Evolutionary conservation across 2,113 vertebrate species (phyloP).

Genomic region (Tor tambroides): DNA sequence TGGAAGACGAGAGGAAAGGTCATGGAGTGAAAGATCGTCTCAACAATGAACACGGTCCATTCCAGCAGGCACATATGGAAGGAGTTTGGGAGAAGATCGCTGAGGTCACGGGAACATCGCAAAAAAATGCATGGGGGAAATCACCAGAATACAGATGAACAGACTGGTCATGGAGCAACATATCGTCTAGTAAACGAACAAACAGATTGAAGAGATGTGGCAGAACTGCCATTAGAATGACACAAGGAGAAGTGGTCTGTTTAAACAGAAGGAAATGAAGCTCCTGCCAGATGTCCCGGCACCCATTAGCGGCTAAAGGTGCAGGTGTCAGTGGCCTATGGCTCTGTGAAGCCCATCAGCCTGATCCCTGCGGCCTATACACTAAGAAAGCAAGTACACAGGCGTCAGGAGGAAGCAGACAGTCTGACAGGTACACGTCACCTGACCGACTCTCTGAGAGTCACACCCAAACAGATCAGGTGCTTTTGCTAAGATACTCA

Average conservation of each 20-base stretch:
- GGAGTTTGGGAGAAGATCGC: constrained; percentile 18
- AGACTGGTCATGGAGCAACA: neutral
- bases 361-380: constrained; percentile 9
- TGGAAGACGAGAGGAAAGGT: neutral
- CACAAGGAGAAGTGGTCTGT: neutral
- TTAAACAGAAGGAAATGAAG: constrained; percentile 29
- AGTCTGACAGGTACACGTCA: constrained; percentile 31
- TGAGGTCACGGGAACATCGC: constrained; percentile 8
- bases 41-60: neutral
- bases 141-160: constrained; percentile 24
- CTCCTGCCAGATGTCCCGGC: constrained; percentile 29
- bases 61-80: neutral
- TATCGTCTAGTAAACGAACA: neutral
- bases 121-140: neutral
- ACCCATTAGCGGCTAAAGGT: constrained; percentile 34
- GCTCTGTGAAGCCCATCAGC: constrained; percentile 6
- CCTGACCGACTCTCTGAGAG: neutral
- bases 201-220: constrained; percentile 16
- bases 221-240: constrained; percentile 9
- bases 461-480: neutral
- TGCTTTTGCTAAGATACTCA: neutral
- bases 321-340: constrained; percentile 14
- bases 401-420: constrained; percentile 23
- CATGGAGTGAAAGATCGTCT: constrained; percentile 14
- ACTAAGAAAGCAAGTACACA: constrained; percentile 5